Evolutionary conservation across 1,140 invertebrate genomes (phyloP), one percentile per base, ranked within the genome.

Genomic region (Conopomorpha cramerella): DNA sequence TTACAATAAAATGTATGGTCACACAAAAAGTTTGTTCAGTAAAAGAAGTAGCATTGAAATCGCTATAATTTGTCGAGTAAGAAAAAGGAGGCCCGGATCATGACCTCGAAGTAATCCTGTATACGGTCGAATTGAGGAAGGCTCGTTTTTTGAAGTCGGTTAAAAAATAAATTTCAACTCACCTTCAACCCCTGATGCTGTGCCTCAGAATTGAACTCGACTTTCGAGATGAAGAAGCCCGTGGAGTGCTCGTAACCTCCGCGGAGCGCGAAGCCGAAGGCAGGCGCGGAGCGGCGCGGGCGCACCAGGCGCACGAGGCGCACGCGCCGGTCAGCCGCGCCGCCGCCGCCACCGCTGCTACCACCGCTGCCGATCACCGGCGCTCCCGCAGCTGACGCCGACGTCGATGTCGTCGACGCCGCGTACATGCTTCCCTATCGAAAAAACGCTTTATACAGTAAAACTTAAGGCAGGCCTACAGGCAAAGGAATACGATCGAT

Each of bases 161-260:
- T n/a, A n/a, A n/a, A n/a, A n/a, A n/a, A n/a, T n/a, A n/a, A 10
- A 14, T 27, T 28, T 3, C 2, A 14, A 39, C 79, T 82, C 81
- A 96, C 94, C 84, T 85, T 86, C 2, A 97, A 77, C 52, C 93
- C 93, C 66, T 91, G 88, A 25, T 82, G 73, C 49, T 92, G 84
- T 6, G 92, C 92, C 57, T 95, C 91, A 1, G 93, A 92, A 12
- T 87, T 88, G 2, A 86, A 83, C 37, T 93, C 89, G 2, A 98
- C 88, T 46, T 90, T 85, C 8, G 92, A 94, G 18, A 97, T 88
- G 78, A 93, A 97, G 73, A 96, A 91, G 16, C 94, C 95, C 0
- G 92, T 92, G 8, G 91, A 90, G 72, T 95, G 92, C 66, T 97
- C 95, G 35, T 86, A 81, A 2, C 95, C 94, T 36, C 93, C 93